Conservation (phyloP, 2,888 invertebrate species). For the Penaeus monodon region DNA sequence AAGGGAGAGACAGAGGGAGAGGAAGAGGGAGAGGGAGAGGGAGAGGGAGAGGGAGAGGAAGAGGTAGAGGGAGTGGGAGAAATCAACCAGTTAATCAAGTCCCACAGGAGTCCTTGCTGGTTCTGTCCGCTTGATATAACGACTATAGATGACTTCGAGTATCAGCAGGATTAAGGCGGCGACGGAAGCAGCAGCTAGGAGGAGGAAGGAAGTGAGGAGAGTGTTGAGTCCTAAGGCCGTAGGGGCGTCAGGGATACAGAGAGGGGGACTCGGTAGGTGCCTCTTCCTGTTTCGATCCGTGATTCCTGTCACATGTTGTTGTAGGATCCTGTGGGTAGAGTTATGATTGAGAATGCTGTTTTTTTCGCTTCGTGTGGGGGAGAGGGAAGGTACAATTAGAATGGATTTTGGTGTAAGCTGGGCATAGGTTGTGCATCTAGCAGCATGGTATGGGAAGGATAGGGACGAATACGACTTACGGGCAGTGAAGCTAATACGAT, state of each 20-base stretch:
- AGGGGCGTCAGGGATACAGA: not conserved
- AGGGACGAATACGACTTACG: too few species aligned
- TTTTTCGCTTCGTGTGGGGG: too few species aligned
- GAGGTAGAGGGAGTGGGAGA: too few species aligned
- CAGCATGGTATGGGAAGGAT: too few species aligned
- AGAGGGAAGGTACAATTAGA: too few species aligned
- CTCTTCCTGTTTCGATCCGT: not conserved
- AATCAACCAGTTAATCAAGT: not conserved
- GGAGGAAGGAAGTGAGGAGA: constrained; percentile 6
- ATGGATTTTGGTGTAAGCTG: too few species aligned
- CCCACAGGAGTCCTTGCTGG: too few species aligned
- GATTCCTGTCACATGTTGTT: constrained; percentile 12
- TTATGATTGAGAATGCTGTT: not conserved
- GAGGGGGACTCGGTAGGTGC: not conserved
- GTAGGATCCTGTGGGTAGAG: not conserved
- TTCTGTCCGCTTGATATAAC: not conserved
- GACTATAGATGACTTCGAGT: not conserved
- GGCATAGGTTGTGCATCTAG: too few species aligned
- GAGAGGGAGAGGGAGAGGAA: too few species aligned
- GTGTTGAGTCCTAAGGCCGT: constrained; percentile 3
- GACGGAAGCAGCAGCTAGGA: not conserved
- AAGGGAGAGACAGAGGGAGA: too few species aligned
- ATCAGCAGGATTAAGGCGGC: not conserved
- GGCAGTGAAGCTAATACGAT: too few species aligned
- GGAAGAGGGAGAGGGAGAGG: too few species aligned